phyloP scores from a whole-genome alignment of 2,797 vertebrate genomes.

The Onychomys arenicola region DNA sequence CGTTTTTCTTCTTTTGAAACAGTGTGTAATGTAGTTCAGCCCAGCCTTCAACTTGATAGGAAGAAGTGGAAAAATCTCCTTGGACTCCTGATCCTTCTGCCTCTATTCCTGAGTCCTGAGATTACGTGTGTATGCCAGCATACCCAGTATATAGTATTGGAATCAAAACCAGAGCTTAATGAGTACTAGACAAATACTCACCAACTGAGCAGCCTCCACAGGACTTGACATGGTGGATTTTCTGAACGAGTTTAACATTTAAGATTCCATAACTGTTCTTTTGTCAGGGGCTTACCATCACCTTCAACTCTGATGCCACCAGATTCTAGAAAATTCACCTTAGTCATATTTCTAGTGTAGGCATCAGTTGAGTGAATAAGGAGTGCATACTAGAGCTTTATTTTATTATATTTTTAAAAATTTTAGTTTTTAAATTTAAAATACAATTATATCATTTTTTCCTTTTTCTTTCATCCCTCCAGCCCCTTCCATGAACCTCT shows the following conservation, averaged over 20 bases:
- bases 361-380: background rate
- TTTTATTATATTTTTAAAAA: background rate
- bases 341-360: background rate
- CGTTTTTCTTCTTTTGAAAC: background rate
- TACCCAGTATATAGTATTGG: no score
- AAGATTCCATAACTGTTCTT: background rate
- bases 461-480: background rate
- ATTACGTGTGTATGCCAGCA: background rate
- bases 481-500: background rate
- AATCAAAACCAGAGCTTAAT: background rate
- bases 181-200: no score
- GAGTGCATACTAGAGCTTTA: background rate
- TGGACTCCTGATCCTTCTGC: background rate
- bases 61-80: background rate
- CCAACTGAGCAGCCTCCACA: background rate
- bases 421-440: background rate
- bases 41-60: background rate
- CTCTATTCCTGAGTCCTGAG: background rate
- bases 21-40: background rate
- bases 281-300: background rate
- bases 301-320: background rate
- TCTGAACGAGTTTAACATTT: conserved; percentile 11
- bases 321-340: background rate
- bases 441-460: background rate
- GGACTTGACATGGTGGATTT: background rate